Conservation (phyloP, 2,888 invertebrate genomes). For the Heliconius hortense region DNA sequence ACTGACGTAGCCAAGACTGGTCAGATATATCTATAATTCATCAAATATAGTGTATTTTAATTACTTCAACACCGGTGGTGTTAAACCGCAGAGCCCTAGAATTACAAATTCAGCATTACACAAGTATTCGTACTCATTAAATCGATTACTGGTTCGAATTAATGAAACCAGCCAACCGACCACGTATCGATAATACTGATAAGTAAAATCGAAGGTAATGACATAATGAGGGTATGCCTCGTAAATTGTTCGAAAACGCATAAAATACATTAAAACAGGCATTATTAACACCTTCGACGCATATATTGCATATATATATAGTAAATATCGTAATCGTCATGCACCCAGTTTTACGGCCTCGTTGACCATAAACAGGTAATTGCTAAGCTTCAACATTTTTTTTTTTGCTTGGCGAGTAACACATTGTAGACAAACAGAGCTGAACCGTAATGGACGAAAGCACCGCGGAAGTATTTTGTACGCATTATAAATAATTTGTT, state of each 20-base stretch:
- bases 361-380: slow-evolving; percentile 44
- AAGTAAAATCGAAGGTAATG: slow-evolving; percentile 44
- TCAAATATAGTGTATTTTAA: neutral
- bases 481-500: slow-evolving; percentile 10
- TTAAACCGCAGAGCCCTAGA: slow-evolving; percentile 7
- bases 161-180: slow-evolving; percentile 40
- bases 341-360: slow-evolving; percentile 44
- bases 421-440: slow-evolving; percentile 65
- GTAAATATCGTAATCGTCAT: slow-evolving; percentile 40
- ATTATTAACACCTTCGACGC: slow-evolving; percentile 43
- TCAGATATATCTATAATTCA: neutral
- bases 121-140: slow-evolving; percentile 31
- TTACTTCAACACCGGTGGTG: slow-evolving; percentile 7
- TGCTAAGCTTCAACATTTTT: slow-evolving; percentile 36
- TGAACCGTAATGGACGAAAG: slow-evolving; percentile 50
- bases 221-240: slow-evolving; percentile 43
- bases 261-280: slow-evolving; percentile 44
- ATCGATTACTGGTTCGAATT: slow-evolving; percentile 41
- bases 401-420: slow-evolving; percentile 40
- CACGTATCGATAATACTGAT: slow-evolving; percentile 41
- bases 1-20: no score
- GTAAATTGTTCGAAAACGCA: slow-evolving; percentile 45
- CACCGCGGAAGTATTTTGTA: slow-evolving; percentile 52
- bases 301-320: slow-evolving; percentile 31
- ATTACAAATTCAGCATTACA: slow-evolving; percentile 32